These are phyloP conservation scores for Sebastes variabilis DNA, from an alignment of 2,797 vertebrate species.

Conservation along the genomic window DNA sequence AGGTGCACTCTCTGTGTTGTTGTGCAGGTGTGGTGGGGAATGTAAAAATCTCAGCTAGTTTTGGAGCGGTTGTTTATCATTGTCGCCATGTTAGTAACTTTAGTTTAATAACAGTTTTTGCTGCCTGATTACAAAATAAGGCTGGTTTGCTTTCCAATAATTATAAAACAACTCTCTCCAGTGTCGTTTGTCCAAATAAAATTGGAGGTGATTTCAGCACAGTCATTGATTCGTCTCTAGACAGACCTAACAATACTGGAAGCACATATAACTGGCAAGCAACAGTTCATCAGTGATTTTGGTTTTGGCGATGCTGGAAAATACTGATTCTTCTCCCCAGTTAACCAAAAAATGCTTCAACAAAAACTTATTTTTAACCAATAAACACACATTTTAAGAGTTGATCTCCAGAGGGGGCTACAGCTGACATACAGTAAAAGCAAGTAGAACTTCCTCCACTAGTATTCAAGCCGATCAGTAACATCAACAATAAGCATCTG, in stretches of 20 bases:
- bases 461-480: neutral
- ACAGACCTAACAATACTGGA: neutral
- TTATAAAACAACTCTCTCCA: neutral
- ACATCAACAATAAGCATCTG: neutral
- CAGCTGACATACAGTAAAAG: neutral
- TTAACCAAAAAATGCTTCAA: neutral
- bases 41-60: neutral
- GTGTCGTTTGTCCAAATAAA: neutral
- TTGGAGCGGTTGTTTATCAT: neutral
- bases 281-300: neutral
- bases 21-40: neutral
- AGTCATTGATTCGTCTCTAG: neutral
- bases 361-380: neutral
- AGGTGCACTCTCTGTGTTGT: neutral
- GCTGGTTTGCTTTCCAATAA: neutral
- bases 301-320: neutral
- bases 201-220: neutral
- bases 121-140: neutral
- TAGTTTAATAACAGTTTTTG: too few species aligned
- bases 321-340: neutral
- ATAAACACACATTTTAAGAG: neutral
- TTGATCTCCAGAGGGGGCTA: neutral
- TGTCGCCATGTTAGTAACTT: neutral
- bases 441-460: neutral
- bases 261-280: neutral